Base-by-base conservation (phyloP, 2,888 invertebrate species). In the Dasysyrphus tricinctus region DNA sequence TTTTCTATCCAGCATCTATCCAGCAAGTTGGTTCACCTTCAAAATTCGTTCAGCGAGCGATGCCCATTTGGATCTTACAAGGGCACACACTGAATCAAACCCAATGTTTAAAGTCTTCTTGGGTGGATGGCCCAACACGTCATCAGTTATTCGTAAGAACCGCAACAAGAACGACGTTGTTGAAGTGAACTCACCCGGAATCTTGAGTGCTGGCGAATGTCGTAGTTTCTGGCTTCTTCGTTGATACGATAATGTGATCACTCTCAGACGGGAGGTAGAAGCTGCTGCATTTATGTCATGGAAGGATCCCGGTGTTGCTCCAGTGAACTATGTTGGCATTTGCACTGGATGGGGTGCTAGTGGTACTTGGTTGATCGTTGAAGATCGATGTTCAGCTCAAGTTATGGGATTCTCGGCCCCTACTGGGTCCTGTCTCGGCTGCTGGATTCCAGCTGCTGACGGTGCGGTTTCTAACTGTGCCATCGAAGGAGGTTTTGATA, bases 51-150 rank as follows among this genome's bases (percentile, higher is more conserved):
- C 97, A 0, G 90, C 95, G 1, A 95, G 97, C 90, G 97, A 98
- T 93, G 98, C 97, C 11, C 98, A 98, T 91, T 90, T 98, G 89
- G 97, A 97, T 0, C 94, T 98, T 12, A 95, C 96, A 12, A 93
- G 95, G 76, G 94, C 94, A 0, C 95, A 97, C 3, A 93, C 94
- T 59, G 96, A 96, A 88, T 93, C 94, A 9, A 95, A 95, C 67
- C 97, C 97, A 29, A 96, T 97, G 94, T 95, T 96, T 91, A 98
- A 98, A 94, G 91, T 98, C 72, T 96, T 97, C 93, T 94, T 98
- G 89, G 98, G 98, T 37, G 97, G 97, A 37, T 98, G 97, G 98
- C 94, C 94, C 32, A 97, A 98, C 92, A 93, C 94, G 86, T 97
- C 97, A 93, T 97, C 96, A 42, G 96, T 97, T 0, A 96, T 97